Evolutionary conservation across 2,888 invertebrate genomes (phyloP), one percentile per base, ranked within the genome.

Genomic region (Trachelus stipa): DNA sequence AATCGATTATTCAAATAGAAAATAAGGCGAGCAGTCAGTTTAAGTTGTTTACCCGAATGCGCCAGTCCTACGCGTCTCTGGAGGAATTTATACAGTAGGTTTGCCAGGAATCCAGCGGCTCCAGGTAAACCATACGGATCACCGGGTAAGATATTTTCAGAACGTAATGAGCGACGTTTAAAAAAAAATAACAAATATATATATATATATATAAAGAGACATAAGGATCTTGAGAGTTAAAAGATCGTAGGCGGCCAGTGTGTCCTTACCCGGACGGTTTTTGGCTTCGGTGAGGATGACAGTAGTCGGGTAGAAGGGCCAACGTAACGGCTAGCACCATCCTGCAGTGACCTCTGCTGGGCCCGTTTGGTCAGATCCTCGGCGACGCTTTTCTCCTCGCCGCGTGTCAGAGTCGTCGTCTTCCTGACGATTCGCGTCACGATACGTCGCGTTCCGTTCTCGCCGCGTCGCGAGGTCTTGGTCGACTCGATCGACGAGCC

Each of bases 371-470:
- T 92, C 86, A 96, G 90, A 89, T 96, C 95, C 88, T 97, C 96
- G 68, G 95, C 93, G 37, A 94, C 93, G 81, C 95, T 94, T 85
- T 95, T 94, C 91, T 97, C 97, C 90, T 97, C 97, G 69, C 97
- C 97, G 30, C 97, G 94, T 81, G 97, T 96, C 84, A 98, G 91
- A 3, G 97, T 97, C 68, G 97, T 98, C 86, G 98, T 97, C 91
- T 97, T 97, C 81, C 97, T 94, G 76, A 97, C 95, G 82, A 97
- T 96, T 89, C 96, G 95, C 73, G 97, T 96, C 35, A 97, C 97
- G 83, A 97, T 96, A 84, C 97, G 94, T 81, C 96, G 94, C 89
- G 95, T 95, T 69, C 97, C 97, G 89, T 95, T 95, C 83, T 96
- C 95, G 79, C 95, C 95, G 90, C 95, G 94, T 91, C 95, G 95